phyloP scores from a whole-genome alignment of 2,113 vertebrate species.

The Lynx canadensis region DNA sequence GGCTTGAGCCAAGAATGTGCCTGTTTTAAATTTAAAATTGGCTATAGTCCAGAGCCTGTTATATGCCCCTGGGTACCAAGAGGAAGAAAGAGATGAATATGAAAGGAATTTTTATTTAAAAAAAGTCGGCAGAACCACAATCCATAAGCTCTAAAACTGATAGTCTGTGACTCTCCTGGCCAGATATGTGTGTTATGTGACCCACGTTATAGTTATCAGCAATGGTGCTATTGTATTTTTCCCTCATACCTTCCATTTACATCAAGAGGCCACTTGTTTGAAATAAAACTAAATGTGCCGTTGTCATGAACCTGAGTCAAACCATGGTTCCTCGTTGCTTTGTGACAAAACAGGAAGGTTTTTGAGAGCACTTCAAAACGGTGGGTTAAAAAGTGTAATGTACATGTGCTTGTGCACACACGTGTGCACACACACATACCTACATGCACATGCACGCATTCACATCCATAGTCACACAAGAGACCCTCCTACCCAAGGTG shows the following conservation, averaged over 20 bases:
- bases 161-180: neutral
- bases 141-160: conserved; percentile 32
- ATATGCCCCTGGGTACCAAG: neutral
- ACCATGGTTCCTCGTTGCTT: neutral
- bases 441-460: fast-evolving
- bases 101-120: neutral
- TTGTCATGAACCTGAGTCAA: conserved; percentile 24
- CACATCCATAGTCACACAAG: neutral
- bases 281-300: conserved; percentile 60
- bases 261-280: neutral
- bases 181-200: neutral
- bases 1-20: conserved; percentile 12
- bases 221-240: neutral
- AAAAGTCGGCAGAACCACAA: neutral
- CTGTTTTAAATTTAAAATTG: conserved; percentile 62
- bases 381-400: neutral
- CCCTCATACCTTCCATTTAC: neutral
- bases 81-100: neutral
- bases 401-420: neutral
- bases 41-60: neutral
- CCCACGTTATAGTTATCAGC: neutral
- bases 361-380: neutral
- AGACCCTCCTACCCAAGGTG: neutral
- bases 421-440: too few species aligned
- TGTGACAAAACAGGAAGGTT: neutral